Percentiles rank a stretch among this genome's conserved stretches.
Evolutionary conservation across 2,113 vertebrate genomes (phyloP).

Genomic region (Mobula birostris): DNA sequence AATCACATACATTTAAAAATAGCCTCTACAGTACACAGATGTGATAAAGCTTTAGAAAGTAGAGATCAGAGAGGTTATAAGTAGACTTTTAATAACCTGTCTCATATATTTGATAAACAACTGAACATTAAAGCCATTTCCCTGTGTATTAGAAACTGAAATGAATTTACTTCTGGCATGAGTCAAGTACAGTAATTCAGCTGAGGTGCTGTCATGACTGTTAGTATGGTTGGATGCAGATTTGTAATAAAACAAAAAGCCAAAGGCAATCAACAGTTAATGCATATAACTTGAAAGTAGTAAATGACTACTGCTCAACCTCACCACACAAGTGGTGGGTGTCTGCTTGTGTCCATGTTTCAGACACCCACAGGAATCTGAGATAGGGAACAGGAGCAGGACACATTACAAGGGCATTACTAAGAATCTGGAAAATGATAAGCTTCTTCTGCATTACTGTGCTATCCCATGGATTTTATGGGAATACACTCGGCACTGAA

Average conservation of each 20-base stretch:
- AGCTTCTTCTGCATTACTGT: not conserved
- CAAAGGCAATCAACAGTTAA: constrained; percentile 10
- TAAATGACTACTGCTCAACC: not conserved
- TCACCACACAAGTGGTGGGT: not conserved
- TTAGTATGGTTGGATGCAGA: constrained; percentile 16
- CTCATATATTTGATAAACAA: constrained; percentile 28
- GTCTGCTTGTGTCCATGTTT: not conserved
- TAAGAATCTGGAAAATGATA: not conserved
- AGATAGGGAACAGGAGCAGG: not conserved
- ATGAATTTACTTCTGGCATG: constrained; percentile 19
- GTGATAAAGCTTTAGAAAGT: constrained; percentile 5
- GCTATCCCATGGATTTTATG: not conserved
- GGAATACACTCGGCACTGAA: not conserved
- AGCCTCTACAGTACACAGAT: not conserved
- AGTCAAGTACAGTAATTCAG: constrained; percentile 11
- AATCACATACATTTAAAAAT: not conserved
- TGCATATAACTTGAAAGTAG: not conserved
- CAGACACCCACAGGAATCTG: not conserved
- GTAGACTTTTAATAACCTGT: constrained; percentile 25
- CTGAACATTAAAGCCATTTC: constrained; percentile 12
- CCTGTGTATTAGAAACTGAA: not conserved
- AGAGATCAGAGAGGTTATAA: constrained; percentile 24
- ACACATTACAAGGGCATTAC: not conserved
- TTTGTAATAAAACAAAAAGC: constrained; percentile 23
- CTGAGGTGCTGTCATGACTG: constrained; percentile 3